phyloP scores from a whole-genome alignment of 1,140 invertebrate species.

The Caenorhabditis inopinata region DNA sequence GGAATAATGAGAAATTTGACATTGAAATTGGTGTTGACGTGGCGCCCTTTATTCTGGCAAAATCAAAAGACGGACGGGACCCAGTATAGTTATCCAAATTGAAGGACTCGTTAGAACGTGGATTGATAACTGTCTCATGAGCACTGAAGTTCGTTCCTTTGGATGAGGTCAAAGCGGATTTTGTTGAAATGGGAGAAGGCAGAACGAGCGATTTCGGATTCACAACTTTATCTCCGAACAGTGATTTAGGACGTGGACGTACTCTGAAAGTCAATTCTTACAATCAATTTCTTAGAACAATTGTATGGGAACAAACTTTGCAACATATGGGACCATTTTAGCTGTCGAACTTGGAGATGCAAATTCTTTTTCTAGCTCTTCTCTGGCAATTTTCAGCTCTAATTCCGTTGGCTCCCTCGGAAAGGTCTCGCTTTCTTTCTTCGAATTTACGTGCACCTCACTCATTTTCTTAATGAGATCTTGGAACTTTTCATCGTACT shows the following conservation, averaged over 20 bases:
- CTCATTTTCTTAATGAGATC: not conserved
- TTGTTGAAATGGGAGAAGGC: not conserved
- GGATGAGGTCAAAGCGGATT: not conserved
- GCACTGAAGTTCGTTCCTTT: not conserved
- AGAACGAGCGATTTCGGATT: not conserved
- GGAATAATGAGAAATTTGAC: not conserved
- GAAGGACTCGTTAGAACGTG: not conserved
- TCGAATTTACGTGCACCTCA: not conserved
- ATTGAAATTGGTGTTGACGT: not conserved
- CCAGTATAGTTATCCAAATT: not conserved
- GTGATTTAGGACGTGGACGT: not conserved
- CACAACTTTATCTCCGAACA: not conserved
- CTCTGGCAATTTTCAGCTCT: not conserved
- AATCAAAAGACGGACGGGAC: not conserved
- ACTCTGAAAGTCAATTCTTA: not conserved
- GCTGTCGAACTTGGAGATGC: conserved; percentile 2
- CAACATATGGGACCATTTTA: not conserved
- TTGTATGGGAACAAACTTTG: not conserved
- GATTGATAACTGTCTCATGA: not conserved
- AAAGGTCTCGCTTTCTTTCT: not conserved
- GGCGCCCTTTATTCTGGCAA: not conserved
- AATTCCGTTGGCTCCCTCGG: not conserved
- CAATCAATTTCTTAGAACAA: no score
- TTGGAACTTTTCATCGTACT: conserved; percentile 1
- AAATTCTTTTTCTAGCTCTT: not conserved